Base-by-base conservation (phyloP, 2,797 vertebrate species). In the Megaceryle alcyon region DNA sequence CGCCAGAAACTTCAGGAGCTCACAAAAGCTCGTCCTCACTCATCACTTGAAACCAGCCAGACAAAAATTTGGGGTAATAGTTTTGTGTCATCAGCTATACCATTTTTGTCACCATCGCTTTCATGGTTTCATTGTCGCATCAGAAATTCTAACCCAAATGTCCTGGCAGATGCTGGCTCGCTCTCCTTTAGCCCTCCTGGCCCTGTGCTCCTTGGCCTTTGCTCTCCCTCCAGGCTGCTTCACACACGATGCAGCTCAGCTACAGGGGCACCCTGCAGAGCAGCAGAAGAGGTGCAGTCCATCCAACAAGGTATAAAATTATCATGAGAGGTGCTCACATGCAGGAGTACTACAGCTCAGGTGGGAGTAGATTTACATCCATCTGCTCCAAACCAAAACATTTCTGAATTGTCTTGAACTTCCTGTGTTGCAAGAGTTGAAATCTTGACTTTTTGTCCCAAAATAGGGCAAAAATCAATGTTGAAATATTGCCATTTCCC, bases 401-500 rank as follows among this genome's bases (percentile, higher is more conserved):
- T 72, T 86, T 88, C 71, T 84, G 78, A 72, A 35, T 91, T 79
- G 84, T 54, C 51, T 64, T 92, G 60, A 87, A 41, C 61, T 86
- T 86, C 4, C 1, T 54, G 28, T 75, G 26, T 78, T 64, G 41
- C 61, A 88, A 75, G 82, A 86, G 61, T 68, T 90, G 70, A 90
- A 57, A 81, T 91, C 90, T 71, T 68, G 49, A 61, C 73, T 78
- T 88, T 82, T 87, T 89, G 31, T 78, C 90, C 17, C 69, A 86
- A 97, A 94, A 91, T 64, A 97, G 87, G 94, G 46, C 87, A 95
- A 94, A 95, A 95, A 83, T 91, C 88, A 86, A 75, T 75, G 69
- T 61, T 86, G 90, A 94, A 91, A 92, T 65, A 65, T 61, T 70
- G 61, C 54, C 66, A 88, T 95, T 94, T 96, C 96, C 91, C 93